Evolutionary conservation across 1,140 invertebrate genomes (phyloP), one percentile per base, ranked within the genome.

Genomic region (Branchinecta lindahli): DNA sequence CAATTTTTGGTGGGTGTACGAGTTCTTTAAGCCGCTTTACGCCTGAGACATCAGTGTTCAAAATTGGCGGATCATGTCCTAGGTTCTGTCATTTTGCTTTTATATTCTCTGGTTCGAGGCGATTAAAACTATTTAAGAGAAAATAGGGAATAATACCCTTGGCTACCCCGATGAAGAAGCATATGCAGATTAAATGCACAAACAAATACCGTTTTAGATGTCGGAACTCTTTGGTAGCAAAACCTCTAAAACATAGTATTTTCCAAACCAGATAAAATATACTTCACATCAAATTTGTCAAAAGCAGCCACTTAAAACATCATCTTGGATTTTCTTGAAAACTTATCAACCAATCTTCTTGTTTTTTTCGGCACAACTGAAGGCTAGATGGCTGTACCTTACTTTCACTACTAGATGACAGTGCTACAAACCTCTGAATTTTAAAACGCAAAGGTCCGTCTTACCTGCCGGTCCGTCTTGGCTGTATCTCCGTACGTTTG

Each of bases 231-330:
- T n/a, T n/a, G n/a, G n/a, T n/a, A n/a, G n/a, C 47, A 9, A 52
- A 52, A 52, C 47, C 47, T 52, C 47, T 52, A 52, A 52, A 52
- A 52, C 47, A 52, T 52, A 52, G 47, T 52, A 52, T 52, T 52
- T 52, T 52, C 47, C 47, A 52, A 52, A 52, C 47, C 47, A 52
- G 9, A 52, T 52, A 52, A 52, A 52, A 52, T 52, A 52, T 52
- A 52, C 47, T 52, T 52, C 9, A 52, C 47, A 52, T 52, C 47
- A 52, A 52, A 52, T 52, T 52, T 52, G 9, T 52, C 47, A 9
- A 52, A 52, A 52, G 47, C 47, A 9, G 47, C 47, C 47, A 9
- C 47, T 52, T 52, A 52, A 52, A 52, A 52, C 47, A 52, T 52
- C 47, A 52, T 9, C 47, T 52, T 52, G 47, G n/a, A 52, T 52